Base-by-base conservation (phyloP, 1,140 invertebrate genomes). In the Danaus plexippus region DNA sequence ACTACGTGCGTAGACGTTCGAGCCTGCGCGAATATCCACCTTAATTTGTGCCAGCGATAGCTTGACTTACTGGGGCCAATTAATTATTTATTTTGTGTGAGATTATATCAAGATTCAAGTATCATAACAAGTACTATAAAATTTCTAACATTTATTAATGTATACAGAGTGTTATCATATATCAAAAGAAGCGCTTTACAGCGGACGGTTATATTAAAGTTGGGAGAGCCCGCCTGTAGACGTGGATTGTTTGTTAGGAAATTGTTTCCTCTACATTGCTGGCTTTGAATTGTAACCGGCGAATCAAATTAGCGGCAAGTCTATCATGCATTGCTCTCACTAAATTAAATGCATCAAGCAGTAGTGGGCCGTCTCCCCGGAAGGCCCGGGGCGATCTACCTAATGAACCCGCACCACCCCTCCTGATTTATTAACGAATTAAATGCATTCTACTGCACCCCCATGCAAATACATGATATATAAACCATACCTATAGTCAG, bases 361-460 rank as follows among this genome's bases (percentile, higher is more conserved):
- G 71, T 70, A 75, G 78, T 73, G 77, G 73, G 75, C 69, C 63
- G 66, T 59, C 73, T 66, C 77, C 77, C 81, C 81, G 77, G 80
- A 84, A 87, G 78, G 78, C 83, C 71, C 75, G 64, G 66, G 79
- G 80, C 78, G 74, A 85, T 80, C 80, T 70, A 71, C 82, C 83
- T 87, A 87, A 87, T 87, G 81, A 85, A 87, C 78, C 77, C 71
- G 62, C 59, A 68, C 73, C 79, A 68, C 73, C 78, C 73, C 78
- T 67, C 73, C 81, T 85, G 83, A 87, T 87, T 87, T 87, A 87
- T 87, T 87, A 85, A 87, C 81, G 72, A 85, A 86, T 86, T 86
- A 86, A 87, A 82, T 78, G 81, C 83, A 85, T 85, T 80, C 80
- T 82, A 64, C 68, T 86, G 80, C 83, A 83, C 75, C 77, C 80